Evolutionary conservation across 2,888 invertebrate species (phyloP), one percentile per base, ranked within the genome.

Genomic region (Agapostemon virescens): DNA sequence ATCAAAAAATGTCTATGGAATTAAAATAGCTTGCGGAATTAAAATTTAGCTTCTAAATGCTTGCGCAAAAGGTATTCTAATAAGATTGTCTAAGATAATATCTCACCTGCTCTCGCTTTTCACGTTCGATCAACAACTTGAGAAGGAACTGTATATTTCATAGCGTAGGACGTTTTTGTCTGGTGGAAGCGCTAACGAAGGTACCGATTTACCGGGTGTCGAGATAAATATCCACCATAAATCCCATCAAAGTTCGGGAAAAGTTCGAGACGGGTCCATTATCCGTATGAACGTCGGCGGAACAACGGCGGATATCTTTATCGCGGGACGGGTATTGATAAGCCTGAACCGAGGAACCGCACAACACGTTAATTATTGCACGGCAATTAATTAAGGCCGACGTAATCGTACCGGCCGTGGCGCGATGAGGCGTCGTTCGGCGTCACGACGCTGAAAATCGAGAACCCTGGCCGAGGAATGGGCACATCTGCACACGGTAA

Each of bases 361-460:
- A 63, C 58, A 55, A 69, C 75, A 38, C 69, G 78, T 84, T 85
- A 83, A 83, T 81, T 81, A 81, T 79, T 76, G 68, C 77, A 77
- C 68, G 66, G 58, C 68, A 67, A 80, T 85, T 85, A 85, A 85
- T 85, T 85, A 69, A 68, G 73, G 64, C 20, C 64, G 61, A 69
- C 83, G 61, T 77, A 83, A 78, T 85, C 77, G 64, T 30, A 55
- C 49, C 49, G 49, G 49, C n/a, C n/a, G n/a, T 1, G n/a, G 49
- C n/a, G 33, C 52, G 7, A 17, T 3, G 38, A 17, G 7, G 7
- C 38, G 23, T 30, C 72, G 40, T 75, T 83, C 63, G 73, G 49
- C 20, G 68, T 63, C 66, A 64, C 52, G 52, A 17, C 38, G 45
- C 15, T 36, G 66, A 67, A 71, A 77, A 81, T 49, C 66, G 68